These are phyloP conservation scores for Pangasianodon hypophthalmus DNA, from an alignment of 2,113 vertebrate species.

Conservation along the genomic window DNA sequence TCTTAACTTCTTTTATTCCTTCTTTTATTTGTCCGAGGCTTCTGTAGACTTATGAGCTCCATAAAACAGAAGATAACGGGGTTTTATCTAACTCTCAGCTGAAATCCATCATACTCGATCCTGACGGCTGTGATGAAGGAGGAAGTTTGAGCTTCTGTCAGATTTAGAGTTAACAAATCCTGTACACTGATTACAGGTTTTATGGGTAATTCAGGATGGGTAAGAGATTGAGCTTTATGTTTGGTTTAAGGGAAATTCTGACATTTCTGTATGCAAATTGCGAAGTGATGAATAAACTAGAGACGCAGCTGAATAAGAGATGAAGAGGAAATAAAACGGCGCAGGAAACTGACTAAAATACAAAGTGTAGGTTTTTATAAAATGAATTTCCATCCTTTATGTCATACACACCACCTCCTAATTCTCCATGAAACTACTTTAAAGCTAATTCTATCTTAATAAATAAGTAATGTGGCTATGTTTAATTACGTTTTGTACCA, in stretches of 20 bases:
- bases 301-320: not conserved
- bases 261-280: not conserved
- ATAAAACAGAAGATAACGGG: slow-evolving; percentile 53
- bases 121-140: slow-evolving; percentile 48
- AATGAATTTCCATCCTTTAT: not conserved
- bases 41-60: slow-evolving; percentile 45
- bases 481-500: too few species aligned
- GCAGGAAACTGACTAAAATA: not conserved
- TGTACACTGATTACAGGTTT: slow-evolving; percentile 5
- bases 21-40: not conserved
- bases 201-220: not conserved
- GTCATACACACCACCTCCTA: too few species aligned
- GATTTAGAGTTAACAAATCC: slow-evolving; percentile 14
- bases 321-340: not conserved
- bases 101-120: slow-evolving; percentile 49
- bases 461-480: too few species aligned
- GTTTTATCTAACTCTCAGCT: slow-evolving; percentile 55
- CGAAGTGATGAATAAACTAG: not conserved
- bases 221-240: not conserved
- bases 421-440: too few species aligned
- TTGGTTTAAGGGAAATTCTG: not conserved
- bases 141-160: slow-evolving; percentile 47
- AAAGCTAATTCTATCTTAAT: too few species aligned
- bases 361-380: not conserved
- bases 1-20: not conserved